Conservation (phyloP, 37 sponge, comb jelly and placozoan species). For the Dysidea cf. avara region DNA sequence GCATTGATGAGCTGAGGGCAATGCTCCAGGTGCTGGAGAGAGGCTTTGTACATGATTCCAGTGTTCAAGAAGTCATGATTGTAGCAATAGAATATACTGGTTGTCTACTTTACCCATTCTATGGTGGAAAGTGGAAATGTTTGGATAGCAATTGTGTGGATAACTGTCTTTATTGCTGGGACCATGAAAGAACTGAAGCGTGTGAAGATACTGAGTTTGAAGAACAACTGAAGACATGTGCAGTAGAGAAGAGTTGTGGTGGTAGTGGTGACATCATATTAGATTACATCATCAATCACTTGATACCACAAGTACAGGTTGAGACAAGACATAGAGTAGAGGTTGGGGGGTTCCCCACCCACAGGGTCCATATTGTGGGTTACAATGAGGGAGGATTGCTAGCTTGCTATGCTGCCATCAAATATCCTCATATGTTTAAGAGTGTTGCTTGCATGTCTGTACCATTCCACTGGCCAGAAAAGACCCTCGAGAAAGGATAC, state of each 20-base stretch:
- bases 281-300: slow-evolving; percentile 22
- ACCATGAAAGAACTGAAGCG: slow-evolving; percentile 9
- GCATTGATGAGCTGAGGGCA: neutral
- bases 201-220: slow-evolving; percentile 47
- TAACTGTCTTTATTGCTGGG: slow-evolving; percentile 51
- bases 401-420: slow-evolving; percentile 69
- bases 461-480: slow-evolving; percentile 50
- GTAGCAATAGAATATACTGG: slow-evolving; percentile 7
- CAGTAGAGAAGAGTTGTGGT: neutral
- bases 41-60: slow-evolving; percentile 45
- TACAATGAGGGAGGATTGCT: slow-evolving; percentile 44
- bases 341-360: slow-evolving; percentile 31
- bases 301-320: slow-evolving; percentile 24
- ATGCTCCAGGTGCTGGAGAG: slow-evolving; percentile 27
- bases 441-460: slow-evolving; percentile 74
- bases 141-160: neutral
- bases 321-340: slow-evolving; percentile 26
- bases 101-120: neutral
- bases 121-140: neutral
- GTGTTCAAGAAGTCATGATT: slow-evolving; percentile 51
- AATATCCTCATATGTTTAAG: slow-evolving; percentile 37
- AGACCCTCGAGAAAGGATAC: neutral
- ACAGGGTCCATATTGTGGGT: slow-evolving; percentile 61
- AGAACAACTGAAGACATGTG: slow-evolving; percentile 5
- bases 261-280: slow-evolving; percentile 30